A percentile compares a stretch with the other conserved stretches of the same genome.
Conservation (phyloP, 1,140 invertebrate genomes). For the Hylaeus anthracinus region DNA sequence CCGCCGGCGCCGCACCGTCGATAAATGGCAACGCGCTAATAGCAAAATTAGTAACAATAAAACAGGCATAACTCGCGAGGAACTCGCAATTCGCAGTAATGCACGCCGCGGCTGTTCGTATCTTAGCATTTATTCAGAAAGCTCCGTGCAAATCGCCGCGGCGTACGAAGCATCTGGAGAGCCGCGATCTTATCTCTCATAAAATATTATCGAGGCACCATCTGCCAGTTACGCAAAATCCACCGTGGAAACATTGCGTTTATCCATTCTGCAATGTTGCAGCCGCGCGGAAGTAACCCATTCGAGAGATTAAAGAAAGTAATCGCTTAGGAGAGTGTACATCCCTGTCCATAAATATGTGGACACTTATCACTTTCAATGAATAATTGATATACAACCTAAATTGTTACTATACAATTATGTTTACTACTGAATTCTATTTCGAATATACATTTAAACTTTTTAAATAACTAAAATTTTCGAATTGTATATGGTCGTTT, state of each 20-base stretch:
- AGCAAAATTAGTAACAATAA: constrained; percentile 27
- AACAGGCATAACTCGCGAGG: background rate
- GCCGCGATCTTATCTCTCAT: constrained; percentile 55
- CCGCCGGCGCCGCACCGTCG: background rate
- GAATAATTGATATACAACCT: too few relatives aligned
- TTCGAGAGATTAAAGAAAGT: constrained; percentile 50
- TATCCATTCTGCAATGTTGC: constrained; percentile 45
- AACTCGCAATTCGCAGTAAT: constrained; percentile 17
- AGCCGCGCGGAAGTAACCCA: constrained; percentile 51
- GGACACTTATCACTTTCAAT: too few relatives aligned
- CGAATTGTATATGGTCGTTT: too few relatives aligned
- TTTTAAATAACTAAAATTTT: too few relatives aligned
- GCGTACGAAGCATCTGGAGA: constrained; percentile 50
- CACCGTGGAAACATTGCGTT: constrained; percentile 54
- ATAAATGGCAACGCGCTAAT: constrained; percentile 5
- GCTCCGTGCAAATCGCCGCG: constrained; percentile 41
- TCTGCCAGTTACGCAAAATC: constrained; percentile 63
- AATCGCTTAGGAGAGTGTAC: constrained; percentile 11
- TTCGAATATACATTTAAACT: too few relatives aligned
- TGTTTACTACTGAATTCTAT: too few relatives aligned
- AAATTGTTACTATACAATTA: too few relatives aligned
- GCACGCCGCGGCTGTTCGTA: constrained; percentile 23
- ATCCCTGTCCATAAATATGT: too few relatives aligned
- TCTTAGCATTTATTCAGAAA: constrained; percentile 38
- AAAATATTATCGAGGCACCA: constrained; percentile 61